These are phyloP conservation scores for Lissonota sp. DNA, from an alignment of 2,888 invertebrate species.

Conservation along the genomic window DNA sequence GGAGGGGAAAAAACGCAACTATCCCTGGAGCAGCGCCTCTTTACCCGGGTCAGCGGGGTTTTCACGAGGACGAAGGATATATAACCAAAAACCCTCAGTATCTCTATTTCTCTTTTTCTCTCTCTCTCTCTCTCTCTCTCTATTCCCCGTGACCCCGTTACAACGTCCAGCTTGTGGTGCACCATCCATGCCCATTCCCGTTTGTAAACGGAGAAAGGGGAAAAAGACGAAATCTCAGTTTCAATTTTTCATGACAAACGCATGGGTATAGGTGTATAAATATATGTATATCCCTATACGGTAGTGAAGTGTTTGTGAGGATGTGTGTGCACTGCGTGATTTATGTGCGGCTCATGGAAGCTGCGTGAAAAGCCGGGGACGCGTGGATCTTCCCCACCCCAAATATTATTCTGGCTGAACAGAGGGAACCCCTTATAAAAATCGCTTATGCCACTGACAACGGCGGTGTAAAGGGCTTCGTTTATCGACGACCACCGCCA, in stretches of 20 bases:
- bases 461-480: conserved; percentile 82
- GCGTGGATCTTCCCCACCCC: conserved; percentile 54
- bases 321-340: conserved; percentile 15
- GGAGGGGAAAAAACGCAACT: conserved; percentile 59
- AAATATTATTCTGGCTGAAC: conserved; percentile 80
- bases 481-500: conserved; percentile 80
- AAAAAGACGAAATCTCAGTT: conserved; percentile 29
- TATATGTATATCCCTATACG: background rate
- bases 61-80: conserved; percentile 48
- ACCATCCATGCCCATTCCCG: conserved; percentile 32
- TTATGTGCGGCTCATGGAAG: conserved; percentile 48
- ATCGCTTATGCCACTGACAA: conserved; percentile 82
- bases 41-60: conserved; percentile 61
- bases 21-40: conserved; percentile 60
- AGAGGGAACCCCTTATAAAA: conserved; percentile 82
- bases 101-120: conserved; percentile 5
- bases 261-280: background rate
- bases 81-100: background rate
- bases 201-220: background rate
- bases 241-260: background rate
- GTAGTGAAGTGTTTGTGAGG: conserved; percentile 19
- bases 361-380: conserved; percentile 65
- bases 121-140: background rate
- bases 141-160: conserved; percentile 40
- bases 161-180: conserved; percentile 38